Base-by-base conservation (phyloP, 2,113 vertebrate species). In the Poecile atricapillus region DNA sequence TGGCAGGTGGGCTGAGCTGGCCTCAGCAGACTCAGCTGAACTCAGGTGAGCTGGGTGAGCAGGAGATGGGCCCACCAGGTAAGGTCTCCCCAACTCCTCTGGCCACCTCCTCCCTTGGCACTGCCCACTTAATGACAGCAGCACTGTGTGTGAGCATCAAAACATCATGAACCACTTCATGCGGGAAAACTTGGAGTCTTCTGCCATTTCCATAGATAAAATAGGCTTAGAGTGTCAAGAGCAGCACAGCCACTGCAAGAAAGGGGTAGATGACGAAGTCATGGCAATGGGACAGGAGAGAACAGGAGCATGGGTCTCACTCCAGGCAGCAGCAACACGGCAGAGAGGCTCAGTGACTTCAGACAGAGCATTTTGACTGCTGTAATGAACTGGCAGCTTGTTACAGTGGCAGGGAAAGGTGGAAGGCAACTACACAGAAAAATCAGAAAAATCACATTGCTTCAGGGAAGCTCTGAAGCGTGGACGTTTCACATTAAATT, bases 1-100 rank as follows among this genome's bases (percentile, higher is more conserved):
- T 1, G 1, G 43, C 55, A 43, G 6, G 18, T 7, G 37, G 39
- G 53, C 43, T 0, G 0, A 63, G 49, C 16, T 22, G 68, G 49
- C 44, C 49, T 21, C 23, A 47, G 15, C n/a, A 56, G 52, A 44
- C 24, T 28, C 59, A 62, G 10, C 12, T 59, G 60, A 59, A 69
- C 10, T 20, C n/a, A 46, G 18, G 13, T 10, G 28, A 68, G 15
- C 0, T 43, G 37, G 15, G 12, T 47, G 19, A 84, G 68, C 7
- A 76, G 20, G 12, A 46, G 3, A 35, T 59, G 16, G 27, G 12
- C 10, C 24, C 41, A 50, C 5, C 37, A 62, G 14, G 27, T 18
- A 60, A 69, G 4, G 21, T 15, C 11, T 56, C 30, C 30, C 23
- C 37, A 43, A 3, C 15, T 49, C 21, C 22, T 84, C 8, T 10